Percentiles rank a stretch among this genome's conserved stretches.
These are phyloP conservation scores for Drepana arcuata DNA, from an alignment of 1,140 invertebrate genomes.

Conservation along the genomic window DNA sequence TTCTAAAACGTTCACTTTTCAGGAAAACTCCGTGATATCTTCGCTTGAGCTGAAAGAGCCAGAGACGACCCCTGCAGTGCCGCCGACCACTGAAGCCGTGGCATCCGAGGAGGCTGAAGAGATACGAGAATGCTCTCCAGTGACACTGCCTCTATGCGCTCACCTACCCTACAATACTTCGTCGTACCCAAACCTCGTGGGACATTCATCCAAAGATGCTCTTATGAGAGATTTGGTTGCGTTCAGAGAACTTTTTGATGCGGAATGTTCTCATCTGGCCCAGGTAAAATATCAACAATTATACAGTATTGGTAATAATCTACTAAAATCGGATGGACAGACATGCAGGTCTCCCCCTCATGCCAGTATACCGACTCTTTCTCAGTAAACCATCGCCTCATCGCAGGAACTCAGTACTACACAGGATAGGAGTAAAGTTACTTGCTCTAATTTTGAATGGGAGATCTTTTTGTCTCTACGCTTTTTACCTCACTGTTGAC, in stretches of 20 bases:
- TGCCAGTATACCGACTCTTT: no score
- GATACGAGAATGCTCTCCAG: constrained; percentile 76
- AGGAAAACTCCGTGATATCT: constrained; percentile 59
- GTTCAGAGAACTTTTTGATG: constrained; percentile 88
- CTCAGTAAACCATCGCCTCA: no score
- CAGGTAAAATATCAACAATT: no score
- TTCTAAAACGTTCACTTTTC: constrained; percentile 13
- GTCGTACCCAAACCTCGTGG: constrained; percentile 87
- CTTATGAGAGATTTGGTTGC: constrained; percentile 84
- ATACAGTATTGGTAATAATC: no score
- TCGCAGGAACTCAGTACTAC: no score
- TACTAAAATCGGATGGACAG: no score
- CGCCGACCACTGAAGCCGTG: constrained; percentile 68
- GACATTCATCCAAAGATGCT: constrained; percentile 76
- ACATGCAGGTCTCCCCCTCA: no score
- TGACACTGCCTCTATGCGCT: constrained; percentile 81
- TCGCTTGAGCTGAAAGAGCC: constrained; percentile 48
- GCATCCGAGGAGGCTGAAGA: constrained; percentile 54
- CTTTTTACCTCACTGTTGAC: no score
- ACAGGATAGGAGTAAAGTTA: no score
- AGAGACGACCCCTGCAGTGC: constrained; percentile 70
- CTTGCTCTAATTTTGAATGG: no score
- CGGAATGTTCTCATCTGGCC: constrained; percentile 87
- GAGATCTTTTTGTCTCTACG: no score
- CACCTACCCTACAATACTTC: constrained; percentile 84